Evolutionary conservation across 2,797 vertebrate species (phyloP).

Genomic region (Macroramphosus scolopax): DNA sequence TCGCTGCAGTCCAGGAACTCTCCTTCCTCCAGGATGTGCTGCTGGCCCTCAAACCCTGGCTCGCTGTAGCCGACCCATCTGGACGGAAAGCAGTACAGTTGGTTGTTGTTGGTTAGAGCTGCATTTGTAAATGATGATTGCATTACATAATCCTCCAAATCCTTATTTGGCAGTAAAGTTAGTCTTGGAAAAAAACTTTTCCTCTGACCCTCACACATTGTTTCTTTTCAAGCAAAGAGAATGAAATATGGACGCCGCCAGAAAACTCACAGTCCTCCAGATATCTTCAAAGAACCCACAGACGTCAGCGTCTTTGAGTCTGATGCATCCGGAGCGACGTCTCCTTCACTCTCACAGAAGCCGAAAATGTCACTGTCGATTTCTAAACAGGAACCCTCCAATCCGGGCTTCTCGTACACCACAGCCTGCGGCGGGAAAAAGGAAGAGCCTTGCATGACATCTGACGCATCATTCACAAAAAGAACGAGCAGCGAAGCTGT

Average conservation of each 20-base stretch:
- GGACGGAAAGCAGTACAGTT: conserved; percentile 8
- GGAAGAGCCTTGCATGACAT: background rate
- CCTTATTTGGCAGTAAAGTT: background rate
- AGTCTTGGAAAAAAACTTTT: background rate
- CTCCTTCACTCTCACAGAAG: conserved; percentile 55
- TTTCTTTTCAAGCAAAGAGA: conserved; percentile 3
- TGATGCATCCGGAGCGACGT: conserved; percentile 18
- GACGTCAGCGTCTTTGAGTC: conserved; percentile 52
- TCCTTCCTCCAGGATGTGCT: conserved; percentile 93
- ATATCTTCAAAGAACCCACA: conserved; percentile 87
- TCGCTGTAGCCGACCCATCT: conserved; percentile 93
- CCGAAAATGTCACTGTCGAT: conserved; percentile 80
- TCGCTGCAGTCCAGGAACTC: conserved; percentile 84
- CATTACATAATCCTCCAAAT: conserved; percentile 19
- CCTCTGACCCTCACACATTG: background rate
- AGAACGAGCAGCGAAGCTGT: too few species aligned
- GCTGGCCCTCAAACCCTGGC: conserved; percentile 86
- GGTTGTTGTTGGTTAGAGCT: conserved; percentile 1
- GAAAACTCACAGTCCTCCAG: conserved; percentile 89
- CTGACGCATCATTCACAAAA: too few species aligned
- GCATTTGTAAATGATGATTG: background rate
- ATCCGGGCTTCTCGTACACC: conserved; percentile 86
- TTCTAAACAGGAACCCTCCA: conserved; percentile 83
- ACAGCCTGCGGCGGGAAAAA: conserved; percentile 72
- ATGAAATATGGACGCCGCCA: background rate